phyloP scores from a whole-genome alignment of 2,113 vertebrate genomes.

The Pithys albifrons region DNA sequence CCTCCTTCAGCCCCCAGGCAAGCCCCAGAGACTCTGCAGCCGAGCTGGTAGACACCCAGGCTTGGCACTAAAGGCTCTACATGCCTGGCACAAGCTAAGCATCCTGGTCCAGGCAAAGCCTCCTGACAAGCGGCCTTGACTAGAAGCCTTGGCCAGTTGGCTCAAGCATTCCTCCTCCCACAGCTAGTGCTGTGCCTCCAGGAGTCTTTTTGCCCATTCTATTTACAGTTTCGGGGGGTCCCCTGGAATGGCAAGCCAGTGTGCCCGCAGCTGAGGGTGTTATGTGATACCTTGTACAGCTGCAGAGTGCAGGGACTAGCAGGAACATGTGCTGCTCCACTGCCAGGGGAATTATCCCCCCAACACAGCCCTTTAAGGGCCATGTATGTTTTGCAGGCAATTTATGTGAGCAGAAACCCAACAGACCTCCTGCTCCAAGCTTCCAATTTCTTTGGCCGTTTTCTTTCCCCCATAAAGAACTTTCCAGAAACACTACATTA shows the following conservation, averaged over 20 bases:
- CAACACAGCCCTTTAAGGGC: neutral
- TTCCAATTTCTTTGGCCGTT: neutral
- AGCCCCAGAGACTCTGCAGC: neutral
- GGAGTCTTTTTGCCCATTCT: neutral
- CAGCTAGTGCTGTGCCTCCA: neutral
- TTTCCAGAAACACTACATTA: neutral
- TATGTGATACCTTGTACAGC: neutral
- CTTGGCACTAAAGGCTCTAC: neutral
- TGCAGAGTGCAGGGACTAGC: neutral
- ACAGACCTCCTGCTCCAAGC: neutral
- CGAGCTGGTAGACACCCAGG: neutral
- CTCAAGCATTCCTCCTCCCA: neutral
- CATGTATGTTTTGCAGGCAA: neutral
- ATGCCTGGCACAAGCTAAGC: accelerated
- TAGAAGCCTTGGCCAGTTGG: neutral
- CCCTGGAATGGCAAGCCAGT: neutral
- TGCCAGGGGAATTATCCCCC: slow-evolving; percentile 4
- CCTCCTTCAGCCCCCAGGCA: neutral
- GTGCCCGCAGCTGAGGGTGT: neutral
- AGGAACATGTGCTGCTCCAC: neutral
- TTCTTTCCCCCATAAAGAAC: neutral
- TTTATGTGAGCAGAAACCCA: slow-evolving; percentile 33
- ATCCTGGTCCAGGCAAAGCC: neutral
- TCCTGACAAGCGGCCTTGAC: neutral
- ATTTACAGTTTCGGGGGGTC: neutral